Evolutionary conservation across 2,113 vertebrate genomes (phyloP).

Genomic region (Peromyscus maniculatus): DNA sequence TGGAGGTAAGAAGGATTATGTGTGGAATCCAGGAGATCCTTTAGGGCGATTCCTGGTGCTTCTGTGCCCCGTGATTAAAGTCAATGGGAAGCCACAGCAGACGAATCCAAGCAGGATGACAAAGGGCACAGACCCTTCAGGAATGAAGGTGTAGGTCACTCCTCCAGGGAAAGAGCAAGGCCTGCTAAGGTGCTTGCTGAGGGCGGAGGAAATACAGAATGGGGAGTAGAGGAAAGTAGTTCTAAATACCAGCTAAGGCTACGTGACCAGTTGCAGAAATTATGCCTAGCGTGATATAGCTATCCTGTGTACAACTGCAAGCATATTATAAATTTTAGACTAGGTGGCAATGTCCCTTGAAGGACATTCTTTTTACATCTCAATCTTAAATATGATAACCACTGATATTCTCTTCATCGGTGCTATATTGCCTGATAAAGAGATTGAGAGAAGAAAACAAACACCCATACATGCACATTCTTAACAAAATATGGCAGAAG

Average conservation of each 20-base stretch:
- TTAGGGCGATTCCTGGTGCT: neutral
- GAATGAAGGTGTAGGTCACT: neutral
- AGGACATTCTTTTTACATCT: neutral
- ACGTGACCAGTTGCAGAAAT: neutral
- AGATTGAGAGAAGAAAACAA: neutral
- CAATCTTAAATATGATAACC: neutral
- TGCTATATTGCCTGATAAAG: neutral
- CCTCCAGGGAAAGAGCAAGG: neutral
- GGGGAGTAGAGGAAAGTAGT: neutral
- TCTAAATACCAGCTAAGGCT: neutral
- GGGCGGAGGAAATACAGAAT: neutral
- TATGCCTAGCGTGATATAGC: neutral
- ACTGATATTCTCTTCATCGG: neutral
- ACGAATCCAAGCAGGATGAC: neutral
- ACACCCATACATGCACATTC: neutral
- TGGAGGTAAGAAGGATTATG: neutral
- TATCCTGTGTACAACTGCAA: neutral
- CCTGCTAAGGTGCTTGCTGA: neutral
- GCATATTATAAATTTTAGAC: neutral
- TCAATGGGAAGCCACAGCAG: neutral
- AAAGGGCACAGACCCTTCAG: neutral
- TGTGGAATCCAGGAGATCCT: neutral
- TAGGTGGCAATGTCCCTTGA: neutral
- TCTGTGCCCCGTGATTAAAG: neutral
- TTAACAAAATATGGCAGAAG: neutral